Evolutionary conservation across 1,140 invertebrate genomes (phyloP).

Genomic region (Potamilus streckersoni): DNA sequence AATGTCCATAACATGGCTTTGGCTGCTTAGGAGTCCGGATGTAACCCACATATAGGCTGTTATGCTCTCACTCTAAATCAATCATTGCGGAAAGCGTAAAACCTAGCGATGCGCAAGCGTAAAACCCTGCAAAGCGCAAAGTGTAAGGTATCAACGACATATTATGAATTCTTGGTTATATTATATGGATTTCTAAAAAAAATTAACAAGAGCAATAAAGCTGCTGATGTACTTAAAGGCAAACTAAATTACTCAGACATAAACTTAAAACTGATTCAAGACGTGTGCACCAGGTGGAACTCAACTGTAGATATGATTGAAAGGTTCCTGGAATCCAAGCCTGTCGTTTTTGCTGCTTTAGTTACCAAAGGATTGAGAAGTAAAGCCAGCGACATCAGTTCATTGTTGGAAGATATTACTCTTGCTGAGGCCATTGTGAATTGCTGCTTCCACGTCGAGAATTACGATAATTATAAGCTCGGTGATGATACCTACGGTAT

Average conservation of each 20-base stretch:
- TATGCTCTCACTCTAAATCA: slow-evolving; percentile 24
- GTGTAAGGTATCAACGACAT: not conserved
- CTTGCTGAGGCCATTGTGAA: slow-evolving; percentile 5
- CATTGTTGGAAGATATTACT: not conserved
- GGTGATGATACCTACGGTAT: slow-evolving; percentile 4
- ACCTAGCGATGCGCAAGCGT: slow-evolving; percentile 14
- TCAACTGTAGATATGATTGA: slow-evolving; percentile 12
- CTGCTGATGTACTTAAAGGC: slow-evolving; percentile 4
- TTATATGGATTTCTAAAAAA: slow-evolving; percentile 1
- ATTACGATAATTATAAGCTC: not conserved
- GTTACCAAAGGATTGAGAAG: not conserved
- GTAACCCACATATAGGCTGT: not conserved
- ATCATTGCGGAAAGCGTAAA: slow-evolving; percentile 14
- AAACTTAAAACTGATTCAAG: slow-evolving; percentile 10
- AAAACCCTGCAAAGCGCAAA: slow-evolving; percentile 15
- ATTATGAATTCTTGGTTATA: slow-evolving; percentile 1
- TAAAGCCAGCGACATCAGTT: not conserved
- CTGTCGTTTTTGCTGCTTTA: slow-evolving; percentile 7
- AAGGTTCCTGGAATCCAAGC: slow-evolving; percentile 10
- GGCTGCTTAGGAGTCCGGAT: not conserved
- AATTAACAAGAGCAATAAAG: slow-evolving; percentile 12
- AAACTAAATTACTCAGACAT: slow-evolving; percentile 13
- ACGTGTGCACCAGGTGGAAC: slow-evolving; percentile 18
- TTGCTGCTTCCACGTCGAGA: not conserved
- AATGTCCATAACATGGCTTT: slow-evolving; percentile 10